Conservation (phyloP, 2,113 vertebrate species). For the Triplophysa tibetana region DNA sequence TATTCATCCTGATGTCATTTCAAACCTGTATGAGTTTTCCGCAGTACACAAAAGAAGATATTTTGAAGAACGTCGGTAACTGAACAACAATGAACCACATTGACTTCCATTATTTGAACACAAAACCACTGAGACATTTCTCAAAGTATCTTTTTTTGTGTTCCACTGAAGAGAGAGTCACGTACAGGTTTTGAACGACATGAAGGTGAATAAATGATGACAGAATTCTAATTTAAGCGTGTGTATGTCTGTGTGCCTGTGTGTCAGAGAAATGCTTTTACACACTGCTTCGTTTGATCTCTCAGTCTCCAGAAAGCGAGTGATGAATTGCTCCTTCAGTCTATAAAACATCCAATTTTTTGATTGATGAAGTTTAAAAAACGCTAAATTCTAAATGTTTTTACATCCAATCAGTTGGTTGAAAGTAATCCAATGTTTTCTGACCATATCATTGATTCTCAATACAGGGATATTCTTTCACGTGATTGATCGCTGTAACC, state of each 20-base stretch:
- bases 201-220: no score
- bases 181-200: no score
- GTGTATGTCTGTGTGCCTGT: slow-evolving; percentile 21
- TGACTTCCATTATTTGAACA: no score
- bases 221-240: background rate
- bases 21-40: no score
- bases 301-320: background rate
- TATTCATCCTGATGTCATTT: no score
- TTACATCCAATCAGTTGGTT: slow-evolving; percentile 11
- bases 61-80: no score
- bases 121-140: no score
- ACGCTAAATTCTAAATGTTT: slow-evolving; percentile 4
- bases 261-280: background rate
- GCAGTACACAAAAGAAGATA: no score
- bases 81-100: no score
- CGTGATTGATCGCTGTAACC: background rate
- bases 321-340: slow-evolving; percentile 8
- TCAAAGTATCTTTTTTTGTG: no score
- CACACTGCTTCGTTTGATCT: background rate
- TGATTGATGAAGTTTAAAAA: slow-evolving; percentile 31
- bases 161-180: no score
- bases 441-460: background rate
- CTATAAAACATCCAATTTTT: background rate
- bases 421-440: slow-evolving; percentile 17
- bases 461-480: background rate